Percentiles rank a stretch among this genome's conserved stretches.
phyloP scores from a whole-genome alignment of 2,113 vertebrate genomes.

The Gambusia affinis region DNA sequence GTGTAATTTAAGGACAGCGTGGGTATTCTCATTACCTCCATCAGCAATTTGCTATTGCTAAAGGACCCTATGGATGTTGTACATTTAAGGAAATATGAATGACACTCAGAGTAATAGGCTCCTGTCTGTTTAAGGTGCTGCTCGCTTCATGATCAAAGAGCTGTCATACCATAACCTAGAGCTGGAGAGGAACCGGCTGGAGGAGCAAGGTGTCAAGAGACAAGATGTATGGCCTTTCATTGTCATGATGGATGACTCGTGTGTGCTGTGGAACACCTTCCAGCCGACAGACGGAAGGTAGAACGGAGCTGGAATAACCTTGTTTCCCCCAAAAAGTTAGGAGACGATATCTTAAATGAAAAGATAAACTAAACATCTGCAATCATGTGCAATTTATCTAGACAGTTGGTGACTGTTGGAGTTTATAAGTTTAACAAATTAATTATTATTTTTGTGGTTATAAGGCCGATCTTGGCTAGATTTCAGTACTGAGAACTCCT shows the following conservation, averaged over 20 bases:
- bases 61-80: neutral
- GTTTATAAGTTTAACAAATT: too few species aligned
- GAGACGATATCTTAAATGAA: neutral
- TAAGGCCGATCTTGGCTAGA: too few species aligned
- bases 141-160: conserved; percentile 97
- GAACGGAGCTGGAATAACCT: neutral
- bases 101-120: conserved; percentile 8
- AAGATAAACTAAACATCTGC: too few species aligned
- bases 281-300: conserved; percentile 81
- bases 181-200: conserved; percentile 92
- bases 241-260: conserved; percentile 96
- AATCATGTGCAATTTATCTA: too few species aligned
- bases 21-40: neutral
- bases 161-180: conserved; percentile 97
- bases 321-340: neutral
- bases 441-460: too few species aligned
- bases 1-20: neutral
- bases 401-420: too few species aligned
- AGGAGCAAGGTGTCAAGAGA: conserved; percentile 90
- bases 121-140: conserved; percentile 83
- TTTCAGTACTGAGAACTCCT: too few species aligned
- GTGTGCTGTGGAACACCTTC: conserved; percentile 92
- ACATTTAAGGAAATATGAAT: neutral
- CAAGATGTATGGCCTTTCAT: conserved; percentile 97
- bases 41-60: neutral